These are phyloP conservation scores for Hyles lineata DNA, from an alignment of 2,888 invertebrate species.

Conservation along the genomic window DNA sequence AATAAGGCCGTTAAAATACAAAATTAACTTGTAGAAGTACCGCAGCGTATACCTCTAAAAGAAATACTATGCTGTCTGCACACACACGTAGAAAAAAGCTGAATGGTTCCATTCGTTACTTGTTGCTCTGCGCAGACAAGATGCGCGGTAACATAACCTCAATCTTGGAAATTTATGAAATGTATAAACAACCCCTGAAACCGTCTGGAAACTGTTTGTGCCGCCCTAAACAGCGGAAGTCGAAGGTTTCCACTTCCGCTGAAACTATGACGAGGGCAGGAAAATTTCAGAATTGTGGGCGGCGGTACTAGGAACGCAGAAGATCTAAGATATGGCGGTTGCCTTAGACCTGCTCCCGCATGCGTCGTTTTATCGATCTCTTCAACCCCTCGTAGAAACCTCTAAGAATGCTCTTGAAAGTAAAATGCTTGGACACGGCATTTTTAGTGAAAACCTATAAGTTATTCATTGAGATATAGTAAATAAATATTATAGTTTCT, in stretches of 20 bases:
- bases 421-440: conserved; percentile 10
- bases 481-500: neutral
- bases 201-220: conserved; percentile 42
- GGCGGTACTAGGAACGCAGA: conserved; percentile 70
- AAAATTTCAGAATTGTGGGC: conserved; percentile 83
- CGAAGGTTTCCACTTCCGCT: conserved; percentile 67
- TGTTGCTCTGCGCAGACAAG: conserved; percentile 59
- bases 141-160: conserved; percentile 56
- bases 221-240: conserved; percentile 75
- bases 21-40: neutral
- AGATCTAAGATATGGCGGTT: conserved; percentile 43
- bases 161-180: conserved; percentile 6
- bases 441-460: neutral
- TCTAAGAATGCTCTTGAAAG: neutral
- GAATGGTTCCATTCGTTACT: conserved; percentile 30
- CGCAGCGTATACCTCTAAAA: too few species aligned
- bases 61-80: too few species aligned
- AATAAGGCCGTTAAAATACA: too few species aligned
- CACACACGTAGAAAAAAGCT: too few species aligned
- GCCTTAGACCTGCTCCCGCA: conserved; percentile 51
- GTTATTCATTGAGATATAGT: neutral
- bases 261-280: conserved; percentile 77
- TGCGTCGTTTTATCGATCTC: conserved; percentile 66
- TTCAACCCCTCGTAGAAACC: conserved; percentile 34
- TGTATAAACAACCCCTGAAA: conserved; percentile 31